phyloP scores from a whole-genome alignment of 1,140 invertebrate species.

The Choristoneura fumiferana region DNA sequence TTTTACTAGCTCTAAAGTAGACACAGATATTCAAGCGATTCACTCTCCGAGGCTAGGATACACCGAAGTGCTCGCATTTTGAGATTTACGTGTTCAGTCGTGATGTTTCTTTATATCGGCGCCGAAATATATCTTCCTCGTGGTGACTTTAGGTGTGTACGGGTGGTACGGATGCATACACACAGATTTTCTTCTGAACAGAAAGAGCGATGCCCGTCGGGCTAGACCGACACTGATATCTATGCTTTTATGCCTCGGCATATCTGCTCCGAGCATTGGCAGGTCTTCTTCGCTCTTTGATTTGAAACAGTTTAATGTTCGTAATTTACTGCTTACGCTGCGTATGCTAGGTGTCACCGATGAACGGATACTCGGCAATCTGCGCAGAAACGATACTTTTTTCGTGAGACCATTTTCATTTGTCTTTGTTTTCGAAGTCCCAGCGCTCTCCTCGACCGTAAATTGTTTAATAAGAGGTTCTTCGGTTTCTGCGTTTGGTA shows the following conservation, averaged over 20 bases:
- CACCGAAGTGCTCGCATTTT: too few species aligned
- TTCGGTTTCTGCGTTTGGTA: constrained; percentile 13
- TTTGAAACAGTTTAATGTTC: constrained; percentile 56
- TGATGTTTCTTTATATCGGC: constrained; percentile 7
- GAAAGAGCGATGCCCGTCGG: constrained; percentile 59
- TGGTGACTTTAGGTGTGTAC: constrained; percentile 61
- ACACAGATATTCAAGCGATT: too few species aligned
- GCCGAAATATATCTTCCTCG: constrained; percentile 50
- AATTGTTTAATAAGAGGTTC: constrained; percentile 12
- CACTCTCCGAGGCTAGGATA: too few species aligned
- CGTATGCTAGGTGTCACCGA: constrained; percentile 37
- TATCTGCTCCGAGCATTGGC: constrained; percentile 38
- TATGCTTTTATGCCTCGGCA: constrained; percentile 59
- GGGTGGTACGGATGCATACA: constrained; percentile 68
- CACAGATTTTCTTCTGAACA: constrained; percentile 60
- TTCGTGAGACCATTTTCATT: constrained; percentile 33
- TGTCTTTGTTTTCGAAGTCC: constrained; percentile 20
- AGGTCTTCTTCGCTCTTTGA: constrained; percentile 31
- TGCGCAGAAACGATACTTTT: constrained; percentile 32
- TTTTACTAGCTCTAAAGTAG: too few species aligned
- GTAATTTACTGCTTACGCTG: constrained; percentile 41
- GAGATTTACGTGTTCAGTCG: background rate
- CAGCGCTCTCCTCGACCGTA: background rate
- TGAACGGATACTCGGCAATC: constrained; percentile 41
- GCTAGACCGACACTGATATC: constrained; percentile 62